phyloP scores from a whole-genome alignment of 2,797 vertebrate genomes.

The Falco rusticolus region DNA sequence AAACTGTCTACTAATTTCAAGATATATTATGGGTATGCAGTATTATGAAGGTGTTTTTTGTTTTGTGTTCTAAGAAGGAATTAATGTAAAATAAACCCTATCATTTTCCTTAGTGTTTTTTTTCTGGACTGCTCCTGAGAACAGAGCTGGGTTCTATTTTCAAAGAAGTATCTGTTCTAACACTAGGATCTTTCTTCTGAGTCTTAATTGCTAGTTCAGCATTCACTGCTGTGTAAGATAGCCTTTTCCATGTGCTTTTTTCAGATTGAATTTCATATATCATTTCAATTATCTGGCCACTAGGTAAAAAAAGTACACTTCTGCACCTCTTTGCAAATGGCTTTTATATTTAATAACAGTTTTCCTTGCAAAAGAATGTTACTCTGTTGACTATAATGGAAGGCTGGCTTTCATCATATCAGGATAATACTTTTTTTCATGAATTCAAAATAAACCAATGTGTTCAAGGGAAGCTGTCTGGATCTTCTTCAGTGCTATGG shows the following conservation, averaged over 20 bases:
- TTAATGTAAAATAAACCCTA: not conserved
- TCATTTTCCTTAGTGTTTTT: not conserved
- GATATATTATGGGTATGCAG: not conserved
- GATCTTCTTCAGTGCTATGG: not conserved
- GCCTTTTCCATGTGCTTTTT: not conserved
- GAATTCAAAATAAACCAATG: not conserved
- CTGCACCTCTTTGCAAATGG: not conserved
- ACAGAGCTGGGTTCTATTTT: not conserved
- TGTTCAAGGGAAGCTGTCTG: not conserved
- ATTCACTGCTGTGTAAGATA: not conserved
- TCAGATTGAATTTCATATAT: not conserved
- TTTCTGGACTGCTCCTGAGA: not conserved
- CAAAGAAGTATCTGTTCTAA: not conserved
- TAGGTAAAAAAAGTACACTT: not conserved
- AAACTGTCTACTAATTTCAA: not conserved
- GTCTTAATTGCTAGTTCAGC: not conserved
- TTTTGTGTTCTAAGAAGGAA: not conserved
- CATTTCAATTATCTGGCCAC: not conserved
- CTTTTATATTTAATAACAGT: not conserved
- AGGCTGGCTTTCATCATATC: not conserved
- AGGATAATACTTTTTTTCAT: not conserved
- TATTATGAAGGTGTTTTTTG: not conserved
- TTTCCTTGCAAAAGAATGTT: not conserved
- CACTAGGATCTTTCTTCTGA: not conserved
- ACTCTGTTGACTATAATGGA: not conserved